Evolutionary conservation across 2,113 vertebrate genomes (phyloP), one percentile per base, ranked within the genome.

Genomic region (Vombatus ursinus): DNA sequence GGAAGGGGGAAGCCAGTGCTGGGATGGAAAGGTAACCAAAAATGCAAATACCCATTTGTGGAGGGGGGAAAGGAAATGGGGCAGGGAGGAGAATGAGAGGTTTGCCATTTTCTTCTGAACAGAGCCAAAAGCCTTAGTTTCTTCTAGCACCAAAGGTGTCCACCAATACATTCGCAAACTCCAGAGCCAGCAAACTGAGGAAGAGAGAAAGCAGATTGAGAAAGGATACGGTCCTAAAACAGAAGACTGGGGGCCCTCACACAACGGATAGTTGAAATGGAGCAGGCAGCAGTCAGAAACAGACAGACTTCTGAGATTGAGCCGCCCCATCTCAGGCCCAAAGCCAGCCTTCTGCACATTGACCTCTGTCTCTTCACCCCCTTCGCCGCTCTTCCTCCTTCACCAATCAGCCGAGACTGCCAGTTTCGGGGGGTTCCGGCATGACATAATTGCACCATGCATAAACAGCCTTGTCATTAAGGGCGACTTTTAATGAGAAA

Each of bases 401-500:
- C 48, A 10, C 97, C 96, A 92, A 91, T 97, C 97, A 96, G 97
- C 97, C 89, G 1, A 77, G 97, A 94, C 98, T 98, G 98, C 98
- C 98, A 96, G 97, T 94, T 91, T 0, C 37, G 68, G 93, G 97
- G 94, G 98, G 98, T 98, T 96, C 96, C 98, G 98, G 97, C 98
- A 98, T 98, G 98, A 98, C 98, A 98, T 98, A 98, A 98, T 98
- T 98, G 98, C 98, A 97, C 98, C 97, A 96, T 95, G 97, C 97
- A 96, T 98, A 99, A 99, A 99, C 98, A 99, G 98, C 97, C 98
- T 98, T 98, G 97, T 99, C 99, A 99, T 99, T 99, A 99, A 98
- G 98, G 97, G 98, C 98, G 97, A 98, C 97, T 97, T 98, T 98
- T 99, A 99, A 99, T 99, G 98, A 99, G 98, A 99, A 99, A 98